Conservation (phyloP, 2,797 vertebrate genomes). For the Orestias chungarensis region DNA sequence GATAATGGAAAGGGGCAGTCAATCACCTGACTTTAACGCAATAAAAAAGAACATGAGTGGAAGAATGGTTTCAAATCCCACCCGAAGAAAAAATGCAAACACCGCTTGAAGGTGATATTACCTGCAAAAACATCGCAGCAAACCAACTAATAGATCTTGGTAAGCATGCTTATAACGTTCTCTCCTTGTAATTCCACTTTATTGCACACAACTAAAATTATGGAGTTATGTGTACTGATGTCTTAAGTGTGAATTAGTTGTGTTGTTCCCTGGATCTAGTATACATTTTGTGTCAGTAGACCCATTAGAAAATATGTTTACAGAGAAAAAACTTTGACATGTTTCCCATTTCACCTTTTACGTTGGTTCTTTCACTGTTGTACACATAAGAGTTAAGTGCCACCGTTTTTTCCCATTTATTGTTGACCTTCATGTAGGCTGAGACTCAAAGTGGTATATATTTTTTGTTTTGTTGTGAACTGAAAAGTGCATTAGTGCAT, state of each 20-base stretch:
- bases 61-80: background rate
- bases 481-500: background rate
- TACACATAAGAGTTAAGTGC: background rate
- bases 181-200: background rate
- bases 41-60: background rate
- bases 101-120: background rate
- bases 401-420: background rate
- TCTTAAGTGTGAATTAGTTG: background rate
- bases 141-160: background rate
- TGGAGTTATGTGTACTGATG: background rate
- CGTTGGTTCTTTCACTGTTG: background rate
- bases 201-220: background rate
- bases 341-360: background rate
- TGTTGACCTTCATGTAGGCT: background rate
- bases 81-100: background rate
- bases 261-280: background rate
- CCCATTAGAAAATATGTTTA: background rate
- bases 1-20: background rate
- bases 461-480: background rate
- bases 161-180: background rate
- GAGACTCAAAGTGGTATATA: background rate
- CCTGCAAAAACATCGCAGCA: background rate
- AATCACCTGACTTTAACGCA: background rate
- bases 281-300: background rate
- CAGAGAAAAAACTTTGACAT: background rate